Evolutionary conservation across 2,888 invertebrate species (phyloP).

Genomic region (Siphlonurus alternatus): DNA sequence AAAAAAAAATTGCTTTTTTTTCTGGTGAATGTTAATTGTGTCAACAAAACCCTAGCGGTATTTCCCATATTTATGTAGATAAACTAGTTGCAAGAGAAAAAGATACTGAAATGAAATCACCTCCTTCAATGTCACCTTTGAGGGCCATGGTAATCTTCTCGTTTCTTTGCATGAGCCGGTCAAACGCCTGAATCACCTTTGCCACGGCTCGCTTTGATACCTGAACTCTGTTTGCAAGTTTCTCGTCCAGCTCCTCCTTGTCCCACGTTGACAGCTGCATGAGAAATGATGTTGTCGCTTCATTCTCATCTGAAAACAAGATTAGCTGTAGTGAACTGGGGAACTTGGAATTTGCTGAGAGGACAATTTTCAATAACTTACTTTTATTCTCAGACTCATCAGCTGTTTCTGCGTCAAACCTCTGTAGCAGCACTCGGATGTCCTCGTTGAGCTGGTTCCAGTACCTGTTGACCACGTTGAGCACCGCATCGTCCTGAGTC

Average conservation of each 20-base stretch:
- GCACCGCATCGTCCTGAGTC: conserved; percentile 92
- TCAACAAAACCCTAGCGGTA: too few species aligned
- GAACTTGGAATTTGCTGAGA: too few species aligned
- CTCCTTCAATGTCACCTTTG: conserved; percentile 62
- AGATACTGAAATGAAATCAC: too few species aligned
- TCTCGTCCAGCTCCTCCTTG: conserved; percentile 91
- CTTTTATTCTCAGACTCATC: conserved; percentile 92
- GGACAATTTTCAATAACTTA: too few species aligned
- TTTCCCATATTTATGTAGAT: too few species aligned
- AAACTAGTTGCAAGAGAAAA: too few species aligned
- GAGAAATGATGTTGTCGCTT: conserved; percentile 89
- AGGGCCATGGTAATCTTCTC: conserved; percentile 83
- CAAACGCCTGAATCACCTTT: conserved; percentile 92
- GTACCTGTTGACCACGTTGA: conserved; percentile 93
- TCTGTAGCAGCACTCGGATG: conserved; percentile 77
- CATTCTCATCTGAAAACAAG: conserved; percentile 78
- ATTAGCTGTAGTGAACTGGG: too few species aligned
- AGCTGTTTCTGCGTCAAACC: conserved; percentile 95
- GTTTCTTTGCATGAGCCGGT: conserved; percentile 86
- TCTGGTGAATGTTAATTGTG: too few species aligned
- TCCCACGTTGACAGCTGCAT: conserved; percentile 96
- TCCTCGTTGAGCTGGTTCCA: conserved; percentile 98
- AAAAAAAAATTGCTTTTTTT: too few species aligned
- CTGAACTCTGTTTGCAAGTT: conserved; percentile 86
- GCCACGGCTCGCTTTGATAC: conserved; percentile 93